Evolutionary conservation across 2,113 vertebrate genomes (phyloP).

Genomic region (Xyrauchen texanus): DNA sequence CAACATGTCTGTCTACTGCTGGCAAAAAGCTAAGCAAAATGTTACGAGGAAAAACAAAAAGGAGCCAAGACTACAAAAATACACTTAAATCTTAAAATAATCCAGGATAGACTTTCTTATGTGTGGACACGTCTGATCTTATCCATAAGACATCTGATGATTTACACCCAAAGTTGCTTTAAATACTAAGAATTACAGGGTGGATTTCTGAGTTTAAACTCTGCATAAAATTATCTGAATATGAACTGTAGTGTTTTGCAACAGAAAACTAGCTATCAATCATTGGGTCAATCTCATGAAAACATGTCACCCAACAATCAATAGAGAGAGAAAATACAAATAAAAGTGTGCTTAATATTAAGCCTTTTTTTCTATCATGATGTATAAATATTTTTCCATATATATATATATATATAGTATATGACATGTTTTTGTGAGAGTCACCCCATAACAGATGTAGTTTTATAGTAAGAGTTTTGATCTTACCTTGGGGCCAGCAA

Average conservation of each 20-base stretch:
- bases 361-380: too few relatives aligned
- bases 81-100: conserved; percentile 35
- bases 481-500: conserved; percentile 54
- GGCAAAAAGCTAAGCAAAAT: conserved; percentile 38
- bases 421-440: too few relatives aligned
- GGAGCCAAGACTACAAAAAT: conserved; percentile 41
- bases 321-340: too few relatives aligned
- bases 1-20: conserved; percentile 26
- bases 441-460: too few relatives aligned
- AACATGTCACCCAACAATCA: too few relatives aligned
- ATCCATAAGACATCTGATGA: neutral
- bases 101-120: neutral
- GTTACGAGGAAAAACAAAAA: conserved; percentile 16
- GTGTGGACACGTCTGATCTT: conserved; percentile 15
- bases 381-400: neutral
- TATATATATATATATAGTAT: too few relatives aligned
- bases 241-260: neutral
- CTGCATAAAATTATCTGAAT: neutral
- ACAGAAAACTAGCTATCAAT: too few relatives aligned
- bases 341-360: too few relatives aligned
- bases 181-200: neutral
- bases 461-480: too few relatives aligned
- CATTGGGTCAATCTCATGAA: too few relatives aligned
- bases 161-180: conserved; percentile 2
- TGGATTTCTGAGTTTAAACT: neutral